Base-by-base conservation (phyloP, 2,888 invertebrate genomes). In the Temnothorax rugatulus region DNA sequence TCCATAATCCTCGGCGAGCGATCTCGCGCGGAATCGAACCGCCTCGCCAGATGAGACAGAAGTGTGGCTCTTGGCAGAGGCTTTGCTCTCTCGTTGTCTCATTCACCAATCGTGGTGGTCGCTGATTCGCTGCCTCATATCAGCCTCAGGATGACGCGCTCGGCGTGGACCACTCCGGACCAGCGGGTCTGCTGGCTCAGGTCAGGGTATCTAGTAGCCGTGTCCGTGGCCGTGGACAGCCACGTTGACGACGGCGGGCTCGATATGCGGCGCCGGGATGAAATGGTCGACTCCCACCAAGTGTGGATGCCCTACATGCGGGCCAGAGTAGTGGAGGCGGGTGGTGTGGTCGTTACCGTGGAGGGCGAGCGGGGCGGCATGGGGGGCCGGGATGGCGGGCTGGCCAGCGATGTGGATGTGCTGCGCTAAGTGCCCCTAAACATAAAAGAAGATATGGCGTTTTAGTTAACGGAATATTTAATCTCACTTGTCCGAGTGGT, bases 191-290 rank as follows among this genome's bases (percentile, higher is more conserved):
- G 82, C 82, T 87, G 84, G 86, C 75, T 74, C 25, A 25, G 21
- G 85, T 86, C 84, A 63, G 41, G n/a, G 52, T 68, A 84, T 71
- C 68, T 84, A 86, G 91, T 90, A 92, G 82, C 95, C 79, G 95
- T 96, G 34, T 44, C 71, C 71, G 25, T 69, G 96, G 81, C 71
- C 71, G 15, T 69, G 96, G 81, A 95, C 21, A 25, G 96, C 95
- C 93, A 96, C 84, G 95, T 96, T 83, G 95, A 96, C 41, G 92
- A 95, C 61, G 95, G 96, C 87, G 94, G 96, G 68, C 95, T 96
- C 95, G 47, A 25, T 41, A 5, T 61, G 15, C 90, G 96, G 82
- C 95, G 96, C 75, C 95, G 95, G 93, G 94, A 93, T 93, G 95
- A 95, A 89, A 95, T 94, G 84, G 93, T 96, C 75, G 94, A 96